Conservation (phyloP, 2,888 invertebrate genomes). For the Chymomyza fuscimana region DNA sequence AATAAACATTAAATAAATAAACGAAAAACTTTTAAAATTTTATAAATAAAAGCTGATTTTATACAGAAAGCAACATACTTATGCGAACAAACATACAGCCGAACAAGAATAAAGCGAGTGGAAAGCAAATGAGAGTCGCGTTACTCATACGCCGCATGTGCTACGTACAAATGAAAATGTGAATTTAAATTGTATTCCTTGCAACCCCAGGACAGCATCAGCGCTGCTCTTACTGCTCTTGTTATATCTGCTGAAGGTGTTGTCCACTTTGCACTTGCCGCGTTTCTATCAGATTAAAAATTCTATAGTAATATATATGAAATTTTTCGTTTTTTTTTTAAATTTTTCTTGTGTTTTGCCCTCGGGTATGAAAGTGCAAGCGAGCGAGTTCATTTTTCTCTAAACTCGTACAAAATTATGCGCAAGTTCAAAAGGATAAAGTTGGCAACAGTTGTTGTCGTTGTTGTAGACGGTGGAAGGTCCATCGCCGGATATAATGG, state of each 20-base stretch:
- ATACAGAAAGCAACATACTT: constrained; percentile 15
- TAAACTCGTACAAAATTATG: constrained; percentile 40
- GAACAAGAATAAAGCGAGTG: neutral
- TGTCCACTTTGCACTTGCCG: neutral
- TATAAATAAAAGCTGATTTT: constrained; percentile 65
- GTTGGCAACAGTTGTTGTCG: constrained; percentile 33
- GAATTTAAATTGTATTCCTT: constrained; percentile 69
- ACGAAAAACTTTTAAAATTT: constrained; percentile 66
- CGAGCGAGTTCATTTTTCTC: constrained; percentile 10
- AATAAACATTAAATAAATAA: constrained; percentile 47
- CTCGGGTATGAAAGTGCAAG: constrained; percentile 14
- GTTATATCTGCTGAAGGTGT: constrained; percentile 37
- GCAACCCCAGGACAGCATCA: constrained; percentile 38
- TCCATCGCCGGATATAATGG: neutral
- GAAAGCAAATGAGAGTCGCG: constrained; percentile 43
- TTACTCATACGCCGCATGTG: constrained; percentile 52
- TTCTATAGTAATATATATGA: constrained; percentile 13
- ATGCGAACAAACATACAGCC: too few species aligned
- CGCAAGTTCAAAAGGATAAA: constrained; percentile 51
- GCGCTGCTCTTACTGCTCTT: constrained; percentile 21
- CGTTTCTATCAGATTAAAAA: constrained; percentile 54
- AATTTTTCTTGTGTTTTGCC: neutral
- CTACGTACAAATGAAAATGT: constrained; percentile 54
- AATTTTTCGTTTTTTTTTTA: neutral
- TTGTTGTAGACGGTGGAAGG: constrained; percentile 13